Conservation (phyloP, 2,113 vertebrate species). For the Notechis scutatus region DNA sequence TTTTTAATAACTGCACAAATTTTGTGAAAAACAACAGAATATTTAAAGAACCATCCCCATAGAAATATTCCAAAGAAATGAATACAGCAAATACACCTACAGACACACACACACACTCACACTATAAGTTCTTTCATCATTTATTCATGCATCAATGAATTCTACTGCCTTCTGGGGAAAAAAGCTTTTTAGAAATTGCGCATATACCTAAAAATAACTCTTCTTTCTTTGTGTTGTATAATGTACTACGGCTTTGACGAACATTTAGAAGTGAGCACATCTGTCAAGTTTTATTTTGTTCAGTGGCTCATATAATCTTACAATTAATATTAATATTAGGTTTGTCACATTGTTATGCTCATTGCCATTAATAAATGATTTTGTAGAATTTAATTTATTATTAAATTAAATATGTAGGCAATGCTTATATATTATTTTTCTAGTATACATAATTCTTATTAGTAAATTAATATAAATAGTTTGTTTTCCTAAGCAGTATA, state of each 20-base stretch:
- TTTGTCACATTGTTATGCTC: not conserved
- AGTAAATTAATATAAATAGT: not conserved
- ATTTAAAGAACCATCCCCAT: slow-evolving; percentile 60
- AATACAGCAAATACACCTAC: slow-evolving; percentile 42
- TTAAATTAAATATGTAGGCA: not conserved
- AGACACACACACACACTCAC: not conserved
- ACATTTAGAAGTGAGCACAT: not conserved
- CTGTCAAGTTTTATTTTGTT: not conserved
- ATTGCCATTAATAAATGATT: not conserved
- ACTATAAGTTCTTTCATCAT: slow-evolving; percentile 15
- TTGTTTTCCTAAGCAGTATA: not conserved
- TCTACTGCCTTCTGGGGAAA: slow-evolving; percentile 26
- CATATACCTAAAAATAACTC: not conserved
- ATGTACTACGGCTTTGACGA: not conserved
- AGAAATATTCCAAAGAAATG: slow-evolving; percentile 53
- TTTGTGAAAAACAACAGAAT: slow-evolving; percentile 62
- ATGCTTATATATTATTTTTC: not conserved
- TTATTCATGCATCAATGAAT: slow-evolving; percentile 51
- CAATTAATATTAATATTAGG: not conserved
- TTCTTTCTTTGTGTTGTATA: not conserved
- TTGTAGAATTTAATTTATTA: not conserved
- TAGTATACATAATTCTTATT: not conserved
- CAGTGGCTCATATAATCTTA: not conserved
- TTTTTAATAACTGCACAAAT: slow-evolving; percentile 64
- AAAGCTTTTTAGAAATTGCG: slow-evolving; percentile 24